These are phyloP conservation scores for Hetaerina americana DNA, from an alignment of 1,140 invertebrate species.

Conservation along the genomic window DNA sequence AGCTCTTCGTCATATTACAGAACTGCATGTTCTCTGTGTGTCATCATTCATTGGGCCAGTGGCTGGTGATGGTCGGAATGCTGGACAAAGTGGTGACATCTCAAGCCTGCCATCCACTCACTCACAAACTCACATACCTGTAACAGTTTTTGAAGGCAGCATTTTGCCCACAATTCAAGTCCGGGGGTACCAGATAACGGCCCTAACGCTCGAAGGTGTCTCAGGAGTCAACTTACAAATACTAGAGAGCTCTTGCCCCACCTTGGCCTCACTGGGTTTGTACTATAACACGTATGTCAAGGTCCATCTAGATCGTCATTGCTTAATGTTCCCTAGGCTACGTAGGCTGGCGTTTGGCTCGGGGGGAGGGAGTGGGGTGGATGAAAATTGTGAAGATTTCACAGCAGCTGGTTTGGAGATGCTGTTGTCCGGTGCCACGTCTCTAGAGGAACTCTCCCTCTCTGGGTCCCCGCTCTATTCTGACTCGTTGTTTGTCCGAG, in stretches of 20 bases:
- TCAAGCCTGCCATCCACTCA: not conserved
- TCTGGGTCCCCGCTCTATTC: slow-evolving; percentile 12
- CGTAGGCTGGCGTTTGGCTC: slow-evolving; percentile 13
- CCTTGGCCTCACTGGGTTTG: slow-evolving; percentile 10
- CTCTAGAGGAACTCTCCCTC: slow-evolving; percentile 11
- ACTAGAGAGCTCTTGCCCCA: slow-evolving; percentile 7
- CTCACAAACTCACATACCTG: not conserved
- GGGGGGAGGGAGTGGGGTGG: slow-evolving; percentile 5
- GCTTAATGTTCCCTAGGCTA: slow-evolving; percentile 10
- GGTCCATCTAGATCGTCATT: not conserved
- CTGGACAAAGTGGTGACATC: not conserved
- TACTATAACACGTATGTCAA: slow-evolving; percentile 13
- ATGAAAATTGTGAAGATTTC: slow-evolving; percentile 9
- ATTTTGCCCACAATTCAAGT: slow-evolving; percentile 9
- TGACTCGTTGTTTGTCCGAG: slow-evolving; percentile 9
- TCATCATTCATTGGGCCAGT: slow-evolving; percentile 2
- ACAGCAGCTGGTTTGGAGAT: slow-evolving; percentile 8
- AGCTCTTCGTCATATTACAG: slow-evolving; percentile 4
- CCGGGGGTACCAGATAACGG: slow-evolving; percentile 7
- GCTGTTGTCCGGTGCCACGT: slow-evolving; percentile 8
- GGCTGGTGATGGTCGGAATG: not conserved
- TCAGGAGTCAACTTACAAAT: slow-evolving; percentile 8
- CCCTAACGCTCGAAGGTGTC: slow-evolving; percentile 12
- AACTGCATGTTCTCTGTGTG: slow-evolving; percentile 14
- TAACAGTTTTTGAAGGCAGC: slow-evolving; percentile 8